Base-by-base conservation (phyloP, 2,888 invertebrate genomes). In the Agrotis puta region DNA sequence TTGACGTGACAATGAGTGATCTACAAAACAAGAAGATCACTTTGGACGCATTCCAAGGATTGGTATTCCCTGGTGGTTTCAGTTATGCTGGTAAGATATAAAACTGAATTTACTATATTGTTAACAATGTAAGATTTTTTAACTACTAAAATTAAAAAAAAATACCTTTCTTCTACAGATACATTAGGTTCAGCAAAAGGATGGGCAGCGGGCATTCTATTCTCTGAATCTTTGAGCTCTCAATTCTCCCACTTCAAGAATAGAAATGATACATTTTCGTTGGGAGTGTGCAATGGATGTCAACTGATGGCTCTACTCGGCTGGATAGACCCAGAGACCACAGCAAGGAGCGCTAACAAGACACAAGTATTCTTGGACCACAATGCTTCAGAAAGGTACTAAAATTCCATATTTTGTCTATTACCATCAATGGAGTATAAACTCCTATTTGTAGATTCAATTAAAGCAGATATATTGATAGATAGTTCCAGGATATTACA, bases 211-310 rank as follows among this genome's bases (percentile, higher is more conserved):
- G 98, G 98, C 81, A 97, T 99, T 56, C 93, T 98, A 51, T 99
- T 98, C 92, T 98, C 98, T 85, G 96, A 97, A 14, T 95, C 96
- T 3, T 92, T 99, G n/a, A 96, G 97, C 77, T 94, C 97, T 0
- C 98, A 99, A 91, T 98, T 99, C 84, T 94, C 97, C 27, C 95
- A 96, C 66, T 99, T 99, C 94, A 97, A 96, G 83, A 94, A 95
- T 50, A 97, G 98, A 18, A 89, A 95, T 0, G 98, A 99, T 90
- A 99, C 99, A 0, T 99, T 99, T 93, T 99, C 99, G 64, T 96
- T 99, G 81, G 99, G 99, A 45, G 98, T 99, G n/a, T 99, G 99
- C 91, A 99, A 99, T 92, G 99, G 99, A 0, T 99, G 99, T 89
- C 99, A 99, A 90, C 94, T 99, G 80, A 98, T 99, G 98, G 98